These are phyloP conservation scores for Drosophila jambulina DNA, from an alignment of 1,140 invertebrate genomes.

Conservation along the genomic window DNA sequence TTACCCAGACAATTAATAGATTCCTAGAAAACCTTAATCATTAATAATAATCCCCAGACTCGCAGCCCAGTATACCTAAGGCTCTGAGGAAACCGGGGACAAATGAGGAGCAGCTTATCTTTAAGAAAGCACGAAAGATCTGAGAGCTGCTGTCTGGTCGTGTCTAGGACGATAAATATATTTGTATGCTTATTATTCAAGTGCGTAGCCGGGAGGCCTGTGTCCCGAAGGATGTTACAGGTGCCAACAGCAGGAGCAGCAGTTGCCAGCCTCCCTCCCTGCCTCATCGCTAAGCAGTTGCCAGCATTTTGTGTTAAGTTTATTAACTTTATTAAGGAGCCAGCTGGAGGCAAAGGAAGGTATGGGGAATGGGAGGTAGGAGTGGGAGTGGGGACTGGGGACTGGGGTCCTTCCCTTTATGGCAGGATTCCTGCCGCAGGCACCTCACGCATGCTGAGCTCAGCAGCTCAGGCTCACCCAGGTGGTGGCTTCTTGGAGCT, in stretches of 20 bases:
- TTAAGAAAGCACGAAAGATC: neutral
- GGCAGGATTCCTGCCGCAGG: constrained; percentile 35
- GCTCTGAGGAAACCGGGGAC: neutral
- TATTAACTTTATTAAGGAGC: constrained; percentile 61
- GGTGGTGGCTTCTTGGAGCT: constrained; percentile 9
- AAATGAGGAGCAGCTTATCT: constrained; percentile 15
- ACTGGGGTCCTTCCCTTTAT: neutral
- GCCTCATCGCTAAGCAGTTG: constrained; percentile 45
- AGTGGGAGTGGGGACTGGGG: neutral
- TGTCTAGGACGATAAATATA: constrained; percentile 66
- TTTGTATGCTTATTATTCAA: constrained; percentile 70
- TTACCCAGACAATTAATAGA: neutral
- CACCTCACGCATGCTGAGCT: constrained; percentile 56
- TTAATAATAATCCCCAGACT: neutral
- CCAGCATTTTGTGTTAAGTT: constrained; percentile 74
- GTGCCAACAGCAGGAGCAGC: constrained; percentile 55
- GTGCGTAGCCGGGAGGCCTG: constrained; percentile 49
- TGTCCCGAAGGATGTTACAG: constrained; percentile 58
- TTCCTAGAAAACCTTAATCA: neutral
- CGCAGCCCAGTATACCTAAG: neutral
- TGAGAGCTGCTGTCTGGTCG: constrained; percentile 8
- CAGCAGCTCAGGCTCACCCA: constrained; percentile 18
- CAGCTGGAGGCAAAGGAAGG: constrained; percentile 8
- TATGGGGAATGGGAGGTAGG: neutral
- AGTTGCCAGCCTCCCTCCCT: neutral